phyloP scores from a whole-genome alignment of 2,888 invertebrate species.

The Lapara coniferarum region DNA sequence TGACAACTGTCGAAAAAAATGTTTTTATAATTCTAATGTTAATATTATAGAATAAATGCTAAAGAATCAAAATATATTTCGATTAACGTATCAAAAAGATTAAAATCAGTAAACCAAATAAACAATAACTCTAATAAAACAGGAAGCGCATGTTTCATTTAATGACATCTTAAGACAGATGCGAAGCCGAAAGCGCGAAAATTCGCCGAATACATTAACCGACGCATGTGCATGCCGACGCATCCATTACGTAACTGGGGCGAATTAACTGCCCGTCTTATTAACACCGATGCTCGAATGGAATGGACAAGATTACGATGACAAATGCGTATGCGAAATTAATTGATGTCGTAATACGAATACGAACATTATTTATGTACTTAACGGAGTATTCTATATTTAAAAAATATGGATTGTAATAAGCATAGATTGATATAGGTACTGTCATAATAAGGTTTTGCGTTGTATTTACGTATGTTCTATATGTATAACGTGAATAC shows the following conservation, averaged over 20 bases:
- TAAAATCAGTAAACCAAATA: background rate
- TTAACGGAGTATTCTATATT: no score
- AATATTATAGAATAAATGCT: background rate
- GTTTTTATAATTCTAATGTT: no score
- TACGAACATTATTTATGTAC: no score
- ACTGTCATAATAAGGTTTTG: no score
- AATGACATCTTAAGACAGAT: constrained; percentile 14
- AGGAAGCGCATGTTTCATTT: constrained; percentile 9
- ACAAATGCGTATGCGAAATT: constrained; percentile 7
- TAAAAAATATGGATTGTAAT: no score
- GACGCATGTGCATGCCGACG: constrained; percentile 39
- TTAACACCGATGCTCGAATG: background rate
- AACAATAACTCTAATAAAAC: background rate
- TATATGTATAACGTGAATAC: no score
- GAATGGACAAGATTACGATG: constrained; percentile 1
- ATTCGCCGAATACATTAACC: constrained; percentile 43
- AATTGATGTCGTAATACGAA: no score
- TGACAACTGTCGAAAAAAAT: background rate
- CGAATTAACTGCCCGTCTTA: constrained; percentile 17
- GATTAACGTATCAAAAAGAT: no score
- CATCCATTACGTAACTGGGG: constrained; percentile 16
- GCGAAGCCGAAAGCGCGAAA: constrained; percentile 26
- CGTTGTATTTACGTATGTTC: no score
- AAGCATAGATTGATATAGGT: no score
- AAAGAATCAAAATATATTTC: no score